Percentiles rank a stretch among this genome's conserved stretches.
Conservation (phyloP, 1,140 invertebrate genomes). For the Aradophagus sp. region DNA sequence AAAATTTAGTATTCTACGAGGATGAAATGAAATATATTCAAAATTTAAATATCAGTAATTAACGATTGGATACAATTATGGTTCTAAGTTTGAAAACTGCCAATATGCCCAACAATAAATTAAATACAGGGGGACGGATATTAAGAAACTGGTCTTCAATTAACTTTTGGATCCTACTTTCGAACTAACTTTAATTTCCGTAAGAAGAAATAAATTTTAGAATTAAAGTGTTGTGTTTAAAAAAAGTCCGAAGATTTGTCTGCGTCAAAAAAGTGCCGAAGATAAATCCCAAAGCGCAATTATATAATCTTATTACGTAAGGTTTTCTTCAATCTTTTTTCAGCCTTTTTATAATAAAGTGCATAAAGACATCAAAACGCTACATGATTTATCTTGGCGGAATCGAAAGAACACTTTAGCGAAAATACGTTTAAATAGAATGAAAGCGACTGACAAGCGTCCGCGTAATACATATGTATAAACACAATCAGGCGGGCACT, state of each 20-base stretch:
- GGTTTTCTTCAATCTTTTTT: constrained; percentile 19
- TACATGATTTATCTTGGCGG: constrained; percentile 17
- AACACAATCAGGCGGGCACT: constrained; percentile 11
- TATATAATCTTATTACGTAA: constrained; percentile 35
- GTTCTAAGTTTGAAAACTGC: constrained; percentile 27
- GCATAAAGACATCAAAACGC: constrained; percentile 42
- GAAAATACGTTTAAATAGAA: constrained; percentile 30
- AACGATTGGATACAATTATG: no score
- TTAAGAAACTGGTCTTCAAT: constrained; percentile 37
- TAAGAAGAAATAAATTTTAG: constrained; percentile 28
- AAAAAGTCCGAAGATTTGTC: constrained; percentile 26
- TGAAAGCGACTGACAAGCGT: constrained; percentile 7
- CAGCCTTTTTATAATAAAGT: constrained; percentile 28
- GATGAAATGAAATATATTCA: no score
- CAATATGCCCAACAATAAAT: constrained; percentile 27
- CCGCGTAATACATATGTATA: constrained; percentile 22
- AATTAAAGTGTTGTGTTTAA: constrained; percentile 6
- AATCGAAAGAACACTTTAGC: constrained; percentile 14
- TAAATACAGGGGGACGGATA: constrained; percentile 10
- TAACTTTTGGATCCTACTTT: constrained; percentile 26
- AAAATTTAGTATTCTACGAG: no score
- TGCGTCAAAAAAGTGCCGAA: constrained; percentile 14
- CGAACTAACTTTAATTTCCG: constrained; percentile 20
- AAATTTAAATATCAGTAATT: no score
- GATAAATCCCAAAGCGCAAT: constrained; percentile 22